Conservation (phyloP, 2,113 vertebrate species). For the Acinonyx jubatus region DNA sequence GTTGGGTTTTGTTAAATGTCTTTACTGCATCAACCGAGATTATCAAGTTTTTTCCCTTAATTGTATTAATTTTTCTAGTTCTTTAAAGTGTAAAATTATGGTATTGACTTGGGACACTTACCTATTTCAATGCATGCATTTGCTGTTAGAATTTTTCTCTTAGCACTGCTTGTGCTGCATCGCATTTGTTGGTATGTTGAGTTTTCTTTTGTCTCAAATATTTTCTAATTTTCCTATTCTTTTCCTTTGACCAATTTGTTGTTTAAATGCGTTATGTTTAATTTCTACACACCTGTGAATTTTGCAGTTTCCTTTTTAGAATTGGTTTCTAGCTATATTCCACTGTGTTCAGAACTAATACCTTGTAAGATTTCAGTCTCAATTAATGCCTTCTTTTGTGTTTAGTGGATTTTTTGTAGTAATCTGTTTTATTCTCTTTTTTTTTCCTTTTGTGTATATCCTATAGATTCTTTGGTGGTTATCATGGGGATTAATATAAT, state of each 20-base stretch:
- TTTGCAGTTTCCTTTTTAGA: background rate
- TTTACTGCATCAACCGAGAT: background rate
- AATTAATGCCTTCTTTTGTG: background rate
- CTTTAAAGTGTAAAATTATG: background rate
- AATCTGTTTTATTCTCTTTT: background rate
- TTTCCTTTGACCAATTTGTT: background rate
- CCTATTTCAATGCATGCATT: background rate
- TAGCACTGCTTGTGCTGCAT: background rate
- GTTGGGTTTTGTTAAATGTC: background rate
- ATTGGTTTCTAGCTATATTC: background rate
- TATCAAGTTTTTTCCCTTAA: background rate
- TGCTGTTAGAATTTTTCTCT: background rate
- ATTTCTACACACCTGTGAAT: background rate
- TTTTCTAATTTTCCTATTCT: background rate
- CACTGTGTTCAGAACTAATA: background rate
- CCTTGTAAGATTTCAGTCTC: background rate
- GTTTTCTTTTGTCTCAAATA: background rate
- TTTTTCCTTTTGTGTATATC: background rate
- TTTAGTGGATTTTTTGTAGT: background rate
- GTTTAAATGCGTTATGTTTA: background rate
- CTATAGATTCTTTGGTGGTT: background rate
- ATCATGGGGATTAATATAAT: background rate
- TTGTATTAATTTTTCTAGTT: background rate
- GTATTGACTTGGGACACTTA: background rate
- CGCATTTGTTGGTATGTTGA: background rate